Percentiles rank a stretch among this genome's conserved stretches.
Evolutionary conservation across 1,140 invertebrate genomes (phyloP).

Genomic region (Drosophila leontia): DNA sequence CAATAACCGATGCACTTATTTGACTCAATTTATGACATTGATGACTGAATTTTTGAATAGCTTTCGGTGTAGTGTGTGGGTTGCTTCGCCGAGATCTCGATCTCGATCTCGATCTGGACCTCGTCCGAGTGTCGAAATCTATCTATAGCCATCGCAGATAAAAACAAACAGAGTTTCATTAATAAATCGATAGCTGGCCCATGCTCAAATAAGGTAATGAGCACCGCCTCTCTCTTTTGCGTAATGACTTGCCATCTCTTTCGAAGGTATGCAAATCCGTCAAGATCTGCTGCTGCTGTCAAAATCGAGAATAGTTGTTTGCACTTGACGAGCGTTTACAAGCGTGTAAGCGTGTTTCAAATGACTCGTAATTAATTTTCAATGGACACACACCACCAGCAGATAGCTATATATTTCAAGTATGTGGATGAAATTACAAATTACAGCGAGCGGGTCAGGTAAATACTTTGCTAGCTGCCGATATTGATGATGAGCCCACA

Average conservation of each 20-base stretch:
- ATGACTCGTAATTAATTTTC: constrained; percentile 78
- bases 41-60: constrained; percentile 64
- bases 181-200: constrained; percentile 67
- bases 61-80: constrained; percentile 54
- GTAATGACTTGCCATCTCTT: constrained; percentile 21
- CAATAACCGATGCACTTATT: constrained; percentile 72
- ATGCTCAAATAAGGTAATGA: constrained; percentile 74
- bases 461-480: constrained; percentile 37
- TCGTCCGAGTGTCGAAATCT: constrained; percentile 40
- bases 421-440: constrained; percentile 55
- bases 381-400: constrained; percentile 49
- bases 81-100: constrained; percentile 29
- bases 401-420: constrained; percentile 46
- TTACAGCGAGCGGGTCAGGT: constrained; percentile 24
- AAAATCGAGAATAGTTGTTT: constrained; percentile 52
- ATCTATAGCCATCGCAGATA: constrained; percentile 44
- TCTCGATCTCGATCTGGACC: constrained; percentile 1
- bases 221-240: constrained; percentile 38
- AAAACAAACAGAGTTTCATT: constrained; percentile 64
- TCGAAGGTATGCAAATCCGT: constrained; percentile 67
- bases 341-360: constrained; percentile 67
- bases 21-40: constrained; percentile 68
- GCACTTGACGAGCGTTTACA: constrained; percentile 53
- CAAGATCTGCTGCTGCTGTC: constrained; percentile 41
- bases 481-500: constrained; percentile 66